These are phyloP conservation scores for Galaxea fascicularis DNA, from an alignment of 92 coral and sea anemone species.

Conservation along the genomic window DNA sequence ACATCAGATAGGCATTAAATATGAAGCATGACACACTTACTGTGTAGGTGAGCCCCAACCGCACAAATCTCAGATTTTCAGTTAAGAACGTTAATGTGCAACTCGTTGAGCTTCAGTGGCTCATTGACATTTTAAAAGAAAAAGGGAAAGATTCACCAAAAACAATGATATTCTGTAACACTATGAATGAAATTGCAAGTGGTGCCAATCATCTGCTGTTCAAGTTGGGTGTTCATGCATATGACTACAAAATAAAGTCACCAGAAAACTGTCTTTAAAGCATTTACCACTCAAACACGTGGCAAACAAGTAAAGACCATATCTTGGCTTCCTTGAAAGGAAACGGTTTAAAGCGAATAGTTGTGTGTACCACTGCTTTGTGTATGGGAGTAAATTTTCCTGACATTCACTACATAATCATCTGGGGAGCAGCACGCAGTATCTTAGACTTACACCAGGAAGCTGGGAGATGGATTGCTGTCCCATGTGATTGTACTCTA, in stretches of 20 bases:
- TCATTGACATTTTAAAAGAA: constrained; percentile 37
- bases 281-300: constrained; percentile 64
- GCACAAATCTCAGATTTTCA: constrained; percentile 49
- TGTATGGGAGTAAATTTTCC: constrained; percentile 78
- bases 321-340: constrained; percentile 36
- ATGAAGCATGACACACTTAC: constrained; percentile 5
- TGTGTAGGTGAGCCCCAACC: constrained; percentile 63
- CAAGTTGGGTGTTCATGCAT: constrained; percentile 36
- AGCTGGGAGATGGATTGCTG: constrained; percentile 63
- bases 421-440: constrained; percentile 73
- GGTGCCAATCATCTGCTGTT: constrained; percentile 43
- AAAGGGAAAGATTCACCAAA: constrained; percentile 43
- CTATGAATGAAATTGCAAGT: constrained; percentile 54
- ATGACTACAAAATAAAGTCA: neutral
- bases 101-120: constrained; percentile 38
- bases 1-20: constrained; percentile 1
- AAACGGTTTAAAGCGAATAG: constrained; percentile 47
- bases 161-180: constrained; percentile 60
- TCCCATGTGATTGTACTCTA: constrained; percentile 49
- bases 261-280: constrained; percentile 33
- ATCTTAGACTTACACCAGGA: constrained; percentile 59
- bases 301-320: constrained; percentile 49
- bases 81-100: constrained; percentile 34
- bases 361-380: constrained; percentile 60
- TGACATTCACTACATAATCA: constrained; percentile 54